Evolutionary conservation across 2,113 vertebrate genomes (phyloP), one percentile per base, ranked within the genome.

Genomic region (Hoplias malabaricus): DNA sequence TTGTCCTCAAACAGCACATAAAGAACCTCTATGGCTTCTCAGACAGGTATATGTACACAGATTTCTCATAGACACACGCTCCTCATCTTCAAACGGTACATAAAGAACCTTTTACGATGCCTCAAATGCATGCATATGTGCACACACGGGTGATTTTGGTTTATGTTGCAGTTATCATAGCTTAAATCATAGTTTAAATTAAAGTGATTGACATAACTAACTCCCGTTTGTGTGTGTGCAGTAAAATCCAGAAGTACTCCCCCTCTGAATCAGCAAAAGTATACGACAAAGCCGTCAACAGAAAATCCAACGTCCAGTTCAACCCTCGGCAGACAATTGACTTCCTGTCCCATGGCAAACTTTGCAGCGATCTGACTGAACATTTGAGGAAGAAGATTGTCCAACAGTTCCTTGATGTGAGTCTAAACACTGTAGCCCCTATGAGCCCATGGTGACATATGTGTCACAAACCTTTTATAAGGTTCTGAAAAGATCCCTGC

Each of bases 241-340:
- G 96, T 89, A 98, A 98, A 96, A 99, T 99, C 88, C 96, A 98
- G 87, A 98, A 98, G 85, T 99, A 99, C 73, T 98, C 97, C 84
- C 97, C 97, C 36, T 96, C 96, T 36, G 97, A 99, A 89, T 98
- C 97, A 53, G 97, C 97, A 67, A 99, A 98, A 92, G 95, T 98
- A n/a, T 99, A 98, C 84, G 97, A 99, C 88, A 99, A 99, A 88
- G 92, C 95, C 5, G 96, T 98, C 87, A 98, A 98, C 89, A 91
- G 96, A 81, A 99, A 99, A 91, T 89, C 89, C 68, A 95, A 90
- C 70, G 83, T 96, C 29, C 92, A 93, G 90, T 99, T 98, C 89
- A 91, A 94, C 85, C 97, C 97, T 12, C 94, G 96, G 81, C 97
- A 99, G 92, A 98, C 96, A 74, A 50, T 99, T 38, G 97, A 99